Evolutionary conservation across 2,888 invertebrate genomes (phyloP).

Genomic region (Nomada fucata): DNA sequence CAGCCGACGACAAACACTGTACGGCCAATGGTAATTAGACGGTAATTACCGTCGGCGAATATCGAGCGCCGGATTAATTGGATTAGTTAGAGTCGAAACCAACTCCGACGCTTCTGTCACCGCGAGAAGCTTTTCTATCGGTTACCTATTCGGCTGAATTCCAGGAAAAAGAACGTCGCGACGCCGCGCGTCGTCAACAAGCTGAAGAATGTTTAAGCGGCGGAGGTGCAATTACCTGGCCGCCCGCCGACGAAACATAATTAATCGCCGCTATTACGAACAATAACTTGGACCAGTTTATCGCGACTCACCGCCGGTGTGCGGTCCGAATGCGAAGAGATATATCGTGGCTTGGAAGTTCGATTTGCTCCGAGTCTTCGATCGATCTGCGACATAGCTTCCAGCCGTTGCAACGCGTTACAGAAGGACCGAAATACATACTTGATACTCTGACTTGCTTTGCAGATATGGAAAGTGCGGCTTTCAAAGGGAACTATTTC

Average conservation of each 20-base stretch:
- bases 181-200: not conserved
- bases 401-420: constrained; percentile 4
- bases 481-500: too few relatives aligned
- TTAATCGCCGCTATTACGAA: constrained; percentile 36
- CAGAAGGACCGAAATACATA: constrained; percentile 34
- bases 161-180: constrained; percentile 9
- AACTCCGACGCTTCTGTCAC: constrained; percentile 30
- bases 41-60: constrained; percentile 69
- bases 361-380: constrained; percentile 48
- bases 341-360: constrained; percentile 41
- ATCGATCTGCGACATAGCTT: constrained; percentile 53
- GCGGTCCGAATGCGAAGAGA: not conserved
- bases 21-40: constrained; percentile 67
- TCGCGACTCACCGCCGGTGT: not conserved
- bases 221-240: constrained; percentile 34
- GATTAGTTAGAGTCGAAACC: constrained; percentile 70
- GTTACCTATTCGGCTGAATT: constrained; percentile 24
- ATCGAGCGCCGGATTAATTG: constrained; percentile 70
- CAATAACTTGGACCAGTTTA: constrained; percentile 14
- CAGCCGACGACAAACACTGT: constrained; percentile 58
- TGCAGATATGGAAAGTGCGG: not conserved
- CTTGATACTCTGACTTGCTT: constrained; percentile 15
- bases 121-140: constrained; percentile 22
- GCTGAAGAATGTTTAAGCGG: constrained; percentile 11
- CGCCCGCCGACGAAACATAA: constrained; percentile 17